Base-by-base conservation (phyloP, 92 coral and sea anemone genomes). In the Siderastrea radians region DNA sequence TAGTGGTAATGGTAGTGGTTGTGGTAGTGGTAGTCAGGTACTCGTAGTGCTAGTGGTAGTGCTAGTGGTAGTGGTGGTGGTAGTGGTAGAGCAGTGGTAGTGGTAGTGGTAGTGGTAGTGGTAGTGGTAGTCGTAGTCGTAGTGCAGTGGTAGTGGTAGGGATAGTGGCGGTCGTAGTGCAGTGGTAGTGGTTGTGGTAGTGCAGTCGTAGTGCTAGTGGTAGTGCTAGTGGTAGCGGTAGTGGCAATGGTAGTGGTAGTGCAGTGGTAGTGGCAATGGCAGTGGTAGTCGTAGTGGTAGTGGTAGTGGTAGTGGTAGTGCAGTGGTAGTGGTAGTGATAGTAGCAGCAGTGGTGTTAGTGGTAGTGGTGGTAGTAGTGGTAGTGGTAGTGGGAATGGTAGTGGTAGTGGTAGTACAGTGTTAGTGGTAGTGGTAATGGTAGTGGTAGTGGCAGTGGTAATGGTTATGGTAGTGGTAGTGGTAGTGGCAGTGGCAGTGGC, bases 391-490 rank as follows among this genome's bases (percentile, higher is more conserved):
- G 69, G 69, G 3, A 64, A 13, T 64, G 69, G 69, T 26, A 64
- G 69, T 64, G 69, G 69, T 64, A 14, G 69, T 64, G 69, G 69
- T 26, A 64, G 69, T 64, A 13, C 11, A 64, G 69, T 14, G 69
- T 4, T 26, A 64, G 69, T 64, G 69, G 69, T 26, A 64, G 69
- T 64, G 69, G 69, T 64, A 64, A 13, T 64, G 69, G 69, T 64
- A 64, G 69, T 64, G 69, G 69, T 26, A 64, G n/a, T 64, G 69
- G 69, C 11, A 64, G 61, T 26, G n/a, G 71, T 54, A 49, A 70
- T 72, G 76, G 54, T 43, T 3, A 5, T 43, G 76, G 54, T 45
- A 49, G 54, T 72, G 76, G 54, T 72, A 49, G 54, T 72, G 76
- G 54, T 43, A 44, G 54, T 72, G 50, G 54, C n/a, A n/a, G n/a